Conservation (phyloP, 2,113 vertebrate genomes). For the Cyphomyrus discorhynchus region DNA sequence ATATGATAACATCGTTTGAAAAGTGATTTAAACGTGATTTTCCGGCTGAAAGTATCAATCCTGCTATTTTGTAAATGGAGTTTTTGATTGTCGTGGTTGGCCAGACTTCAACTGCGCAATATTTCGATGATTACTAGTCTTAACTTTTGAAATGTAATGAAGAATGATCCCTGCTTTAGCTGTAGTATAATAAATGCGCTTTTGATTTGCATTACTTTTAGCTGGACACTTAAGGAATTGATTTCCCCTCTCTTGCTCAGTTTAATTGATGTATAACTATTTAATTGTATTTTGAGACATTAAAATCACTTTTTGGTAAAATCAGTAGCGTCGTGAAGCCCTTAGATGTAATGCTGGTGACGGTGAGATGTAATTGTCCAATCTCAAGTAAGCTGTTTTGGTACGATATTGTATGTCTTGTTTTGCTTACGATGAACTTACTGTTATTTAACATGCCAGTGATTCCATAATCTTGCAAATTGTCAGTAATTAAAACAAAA, state of each 20-base stretch:
- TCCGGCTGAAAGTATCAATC: background rate
- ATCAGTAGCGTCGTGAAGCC: background rate
- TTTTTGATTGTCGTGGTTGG: background rate
- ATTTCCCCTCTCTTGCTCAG: background rate
- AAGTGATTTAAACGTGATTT: background rate
- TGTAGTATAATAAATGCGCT: background rate
- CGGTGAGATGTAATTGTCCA: background rate
- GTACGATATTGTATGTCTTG: background rate
- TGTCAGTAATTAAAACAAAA: background rate
- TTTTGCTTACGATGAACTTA: background rate
- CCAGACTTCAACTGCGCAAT: background rate
- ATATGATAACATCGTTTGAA: background rate
- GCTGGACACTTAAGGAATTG: background rate
- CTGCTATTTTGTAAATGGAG: background rate
- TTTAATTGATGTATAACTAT: background rate
- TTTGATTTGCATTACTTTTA: background rate
- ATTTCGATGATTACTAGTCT: background rate
- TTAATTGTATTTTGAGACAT: background rate
- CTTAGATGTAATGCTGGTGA: background rate
- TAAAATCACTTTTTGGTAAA: background rate
- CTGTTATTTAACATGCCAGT: background rate
- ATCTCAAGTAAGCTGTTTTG: background rate
- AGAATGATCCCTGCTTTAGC: background rate
- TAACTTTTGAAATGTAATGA: background rate
- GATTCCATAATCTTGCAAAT: background rate